Percentiles rank a stretch among this genome's conserved stretches.
phyloP scores from a whole-genome alignment of 1,140 invertebrate species.

The Protaetia brevitarsis region DNA sequence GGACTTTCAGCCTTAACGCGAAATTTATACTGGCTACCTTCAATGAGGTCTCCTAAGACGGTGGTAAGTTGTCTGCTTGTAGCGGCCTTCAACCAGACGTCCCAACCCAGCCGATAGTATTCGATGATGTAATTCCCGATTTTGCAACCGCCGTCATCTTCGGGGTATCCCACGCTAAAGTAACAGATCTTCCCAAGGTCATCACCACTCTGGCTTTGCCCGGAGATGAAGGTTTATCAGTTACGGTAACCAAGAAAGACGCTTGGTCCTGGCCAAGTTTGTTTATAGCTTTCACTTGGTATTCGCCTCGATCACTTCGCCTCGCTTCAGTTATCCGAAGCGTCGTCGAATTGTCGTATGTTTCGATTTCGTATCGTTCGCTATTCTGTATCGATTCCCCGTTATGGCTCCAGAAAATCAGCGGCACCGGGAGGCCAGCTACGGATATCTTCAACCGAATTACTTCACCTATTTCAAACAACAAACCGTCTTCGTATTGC shows the following conservation, averaged over 20 bases:
- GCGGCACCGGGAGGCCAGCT: slow-evolving; percentile 80
- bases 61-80: slow-evolving; percentile 77
- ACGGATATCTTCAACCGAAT: slow-evolving; percentile 85
- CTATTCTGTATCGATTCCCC: slow-evolving; percentile 64
- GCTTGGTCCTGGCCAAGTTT: slow-evolving; percentile 75
- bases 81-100: slow-evolving; percentile 88
- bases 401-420: slow-evolving; percentile 83
- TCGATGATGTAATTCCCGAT: slow-evolving; percentile 91
- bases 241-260: slow-evolving; percentile 82
- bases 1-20: slow-evolving; percentile 91
- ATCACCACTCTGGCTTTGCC: slow-evolving; percentile 72
- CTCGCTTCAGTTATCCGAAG: slow-evolving; percentile 71
- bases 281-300: slow-evolving; percentile 76
- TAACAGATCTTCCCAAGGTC: slow-evolving; percentile 75
- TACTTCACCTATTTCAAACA: slow-evolving; percentile 49
- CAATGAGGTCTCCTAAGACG: slow-evolving; percentile 81
- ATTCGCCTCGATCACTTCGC: slow-evolving; percentile 80
- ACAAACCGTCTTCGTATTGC: slow-evolving; percentile 73
- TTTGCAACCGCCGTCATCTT: slow-evolving; percentile 90
- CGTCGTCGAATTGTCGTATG: slow-evolving; percentile 65
- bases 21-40: slow-evolving; percentile 89
- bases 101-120: slow-evolving; percentile 86
- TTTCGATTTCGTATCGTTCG: slow-evolving; percentile 66
- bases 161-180: slow-evolving; percentile 82
- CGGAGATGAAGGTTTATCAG: slow-evolving; percentile 82